Base-by-base conservation (phyloP, 2,797 vertebrate genomes). In the Pseudopleuronectes americanus region DNA sequence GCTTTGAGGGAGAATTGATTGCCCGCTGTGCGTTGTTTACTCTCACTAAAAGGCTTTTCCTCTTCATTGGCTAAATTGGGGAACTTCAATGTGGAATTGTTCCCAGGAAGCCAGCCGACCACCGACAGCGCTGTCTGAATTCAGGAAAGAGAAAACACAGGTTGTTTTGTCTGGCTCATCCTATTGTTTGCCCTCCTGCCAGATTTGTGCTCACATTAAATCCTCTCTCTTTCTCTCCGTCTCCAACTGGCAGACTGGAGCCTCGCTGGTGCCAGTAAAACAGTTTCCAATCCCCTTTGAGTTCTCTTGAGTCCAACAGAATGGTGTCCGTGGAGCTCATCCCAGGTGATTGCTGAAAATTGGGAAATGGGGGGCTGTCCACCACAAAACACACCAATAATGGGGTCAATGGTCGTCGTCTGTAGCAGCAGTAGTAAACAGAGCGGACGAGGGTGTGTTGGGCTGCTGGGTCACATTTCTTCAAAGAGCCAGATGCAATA, bases 231-330 rank as follows among this genome's bases (percentile, higher is more conserved):
- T 79, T 60, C 43, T 86, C 63, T 73, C 75, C 68, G 64, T 78
- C 76, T 89, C 56, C 54, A 71, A 67, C 74, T 89, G 89, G 87
- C 90, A 88, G 75, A 81, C 71, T 58, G 22, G 55, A 75, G 24
- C 45, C 76, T 53, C 68, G 41, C 67, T 49, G 85, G 79, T 68
- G 86, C 86, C 90, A 91, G 82, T 61, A 75, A 79, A 83, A 62
- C 64, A 5, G 64, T 83, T 87, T 81, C 70, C 80, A 88, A 80
- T 86, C 81, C 79, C 78, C 78, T 87, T 85, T 73, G 72, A 84
- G 78, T 84, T 84, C 79, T 91, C 91, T 87, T 84, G 82, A 90
- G 90, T 90, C 90, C 87, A 88, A 76, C 83, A 71, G 76, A 74
- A 68, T 12, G 36, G 4, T 3, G 36, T 38, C 36, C 12, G 9